Conservation (phyloP, 2,888 invertebrate species). For the Leucania comma region DNA sequence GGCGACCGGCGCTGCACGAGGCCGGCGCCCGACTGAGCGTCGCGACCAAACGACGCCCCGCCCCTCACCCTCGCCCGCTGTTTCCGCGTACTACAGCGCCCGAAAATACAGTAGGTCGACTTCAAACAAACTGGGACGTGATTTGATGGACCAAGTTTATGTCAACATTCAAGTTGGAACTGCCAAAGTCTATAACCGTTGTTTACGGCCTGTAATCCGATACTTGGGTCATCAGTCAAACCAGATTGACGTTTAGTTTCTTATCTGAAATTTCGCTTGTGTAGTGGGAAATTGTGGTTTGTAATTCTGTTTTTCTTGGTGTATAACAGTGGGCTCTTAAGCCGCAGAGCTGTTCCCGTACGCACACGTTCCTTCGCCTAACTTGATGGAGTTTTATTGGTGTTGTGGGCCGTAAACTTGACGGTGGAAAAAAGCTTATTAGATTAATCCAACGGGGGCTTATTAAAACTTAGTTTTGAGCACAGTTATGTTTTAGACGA, state of each 20-base stretch:
- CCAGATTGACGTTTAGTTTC: slow-evolving; percentile 8
- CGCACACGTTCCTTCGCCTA: slow-evolving; percentile 66
- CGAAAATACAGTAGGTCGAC: slow-evolving; percentile 60
- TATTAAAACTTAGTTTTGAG: slow-evolving; percentile 76
- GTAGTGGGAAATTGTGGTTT: slow-evolving; percentile 14
- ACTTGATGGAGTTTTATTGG: slow-evolving; percentile 84
- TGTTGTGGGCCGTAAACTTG: slow-evolving; percentile 79
- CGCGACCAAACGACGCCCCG: slow-evolving; percentile 73
- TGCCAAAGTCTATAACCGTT: slow-evolving; percentile 37
- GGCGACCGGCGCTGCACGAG: slow-evolving; percentile 87
- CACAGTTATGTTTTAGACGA: slow-evolving; percentile 47
- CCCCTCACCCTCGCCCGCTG: slow-evolving; percentile 66
- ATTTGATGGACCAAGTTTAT: slow-evolving; percentile 41
- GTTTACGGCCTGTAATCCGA: slow-evolving; percentile 34
- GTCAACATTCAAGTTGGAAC: slow-evolving; percentile 49
- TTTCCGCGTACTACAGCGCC: slow-evolving; percentile 55
- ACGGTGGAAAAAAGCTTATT: slow-evolving; percentile 78
- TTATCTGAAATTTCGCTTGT: slow-evolving; percentile 3
- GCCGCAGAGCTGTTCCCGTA: slow-evolving; percentile 52
- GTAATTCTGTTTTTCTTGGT: slow-evolving; percentile 44
- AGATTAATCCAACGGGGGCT: slow-evolving; percentile 70
- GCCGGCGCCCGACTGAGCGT: slow-evolving; percentile 89
- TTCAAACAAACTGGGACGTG: slow-evolving; percentile 58
- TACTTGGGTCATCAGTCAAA: slow-evolving; percentile 50
- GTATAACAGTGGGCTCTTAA: slow-evolving; percentile 49